Evolutionary conservation across 2,888 invertebrate species (phyloP).

Genomic region (Kryphioiulus occultus): DNA sequence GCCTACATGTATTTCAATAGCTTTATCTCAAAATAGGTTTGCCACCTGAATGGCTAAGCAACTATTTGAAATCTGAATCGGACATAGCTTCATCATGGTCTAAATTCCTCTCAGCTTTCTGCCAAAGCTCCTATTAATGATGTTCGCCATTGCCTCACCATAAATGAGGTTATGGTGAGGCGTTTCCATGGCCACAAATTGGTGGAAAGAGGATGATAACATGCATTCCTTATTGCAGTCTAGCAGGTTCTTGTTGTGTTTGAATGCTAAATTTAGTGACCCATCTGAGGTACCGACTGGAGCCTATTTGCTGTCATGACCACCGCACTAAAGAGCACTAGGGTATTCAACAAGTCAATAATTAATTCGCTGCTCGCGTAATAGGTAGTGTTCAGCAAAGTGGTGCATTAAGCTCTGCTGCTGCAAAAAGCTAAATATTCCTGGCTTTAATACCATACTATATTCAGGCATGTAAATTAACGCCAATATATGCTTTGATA

Average conservation of each 20-base stretch:
- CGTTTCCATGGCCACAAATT: not conserved
- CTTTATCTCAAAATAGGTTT: no score
- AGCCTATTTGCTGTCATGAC: constrained; percentile 3
- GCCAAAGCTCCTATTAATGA: not conserved
- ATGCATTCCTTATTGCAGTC: not conserved
- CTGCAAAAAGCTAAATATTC: not conserved
- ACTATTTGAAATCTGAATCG: no score
- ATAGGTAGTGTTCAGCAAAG: not conserved
- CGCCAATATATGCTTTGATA: no score
- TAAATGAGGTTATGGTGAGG: not conserved
- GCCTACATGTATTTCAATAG: no score
- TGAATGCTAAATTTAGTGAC: not conserved
- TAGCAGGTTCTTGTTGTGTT: not conserved
- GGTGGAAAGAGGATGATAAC: not conserved
- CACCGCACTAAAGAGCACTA: not conserved
- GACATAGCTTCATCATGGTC: no score
- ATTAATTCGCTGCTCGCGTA: no score
- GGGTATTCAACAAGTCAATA: not conserved
- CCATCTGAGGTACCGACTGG: not conserved
- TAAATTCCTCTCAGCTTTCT: not conserved
- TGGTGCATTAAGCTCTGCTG: not conserved
- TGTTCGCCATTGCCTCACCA: not conserved
- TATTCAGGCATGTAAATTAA: not conserved
- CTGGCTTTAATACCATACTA: not conserved
- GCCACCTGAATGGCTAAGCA: no score